Percentiles rank a stretch among this genome's conserved stretches.
phyloP scores from a whole-genome alignment of 2,888 invertebrate genomes.

The Diplazon laetatorius region DNA sequence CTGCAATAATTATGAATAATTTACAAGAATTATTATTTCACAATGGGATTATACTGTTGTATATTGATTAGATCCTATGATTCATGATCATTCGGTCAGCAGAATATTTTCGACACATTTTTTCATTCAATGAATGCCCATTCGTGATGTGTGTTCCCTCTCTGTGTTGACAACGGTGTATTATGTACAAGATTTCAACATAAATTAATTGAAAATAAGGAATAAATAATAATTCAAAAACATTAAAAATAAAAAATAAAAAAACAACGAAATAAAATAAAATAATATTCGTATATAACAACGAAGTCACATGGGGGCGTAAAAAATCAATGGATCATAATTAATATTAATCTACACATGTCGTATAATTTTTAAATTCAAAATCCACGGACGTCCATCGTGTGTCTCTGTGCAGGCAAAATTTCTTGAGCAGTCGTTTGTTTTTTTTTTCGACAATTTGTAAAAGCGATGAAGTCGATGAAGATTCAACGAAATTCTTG shows the following conservation, averaged over 20 bases:
- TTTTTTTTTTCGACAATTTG: constrained; percentile 72
- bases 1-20: too few species aligned
- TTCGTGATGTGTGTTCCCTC: too few species aligned
- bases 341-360: too few species aligned
- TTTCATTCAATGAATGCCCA: background rate
- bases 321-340: background rate
- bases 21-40: too few species aligned
- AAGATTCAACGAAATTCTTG: constrained; percentile 77
- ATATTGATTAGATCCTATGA: too few species aligned
- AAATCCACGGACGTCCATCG: constrained; percentile 62
- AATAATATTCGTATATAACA: constrained; percentile 2
- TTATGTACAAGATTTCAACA: constrained; percentile 38
- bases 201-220: too few species aligned
- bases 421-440: constrained; percentile 65
- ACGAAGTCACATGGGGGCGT: constrained; percentile 36
- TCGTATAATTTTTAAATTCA: constrained; percentile 51
- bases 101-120: too few species aligned
- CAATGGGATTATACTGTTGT: too few species aligned
- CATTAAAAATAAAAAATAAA: too few species aligned
- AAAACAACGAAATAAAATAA: too few species aligned
- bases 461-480: constrained; percentile 73
- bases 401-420: constrained; percentile 70
- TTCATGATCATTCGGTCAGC: too few species aligned
- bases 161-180: constrained; percentile 5
- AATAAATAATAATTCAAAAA: constrained; percentile 8